phyloP scores from a whole-genome alignment of 2,888 invertebrate genomes.

The Drosophila algonquin region DNA sequence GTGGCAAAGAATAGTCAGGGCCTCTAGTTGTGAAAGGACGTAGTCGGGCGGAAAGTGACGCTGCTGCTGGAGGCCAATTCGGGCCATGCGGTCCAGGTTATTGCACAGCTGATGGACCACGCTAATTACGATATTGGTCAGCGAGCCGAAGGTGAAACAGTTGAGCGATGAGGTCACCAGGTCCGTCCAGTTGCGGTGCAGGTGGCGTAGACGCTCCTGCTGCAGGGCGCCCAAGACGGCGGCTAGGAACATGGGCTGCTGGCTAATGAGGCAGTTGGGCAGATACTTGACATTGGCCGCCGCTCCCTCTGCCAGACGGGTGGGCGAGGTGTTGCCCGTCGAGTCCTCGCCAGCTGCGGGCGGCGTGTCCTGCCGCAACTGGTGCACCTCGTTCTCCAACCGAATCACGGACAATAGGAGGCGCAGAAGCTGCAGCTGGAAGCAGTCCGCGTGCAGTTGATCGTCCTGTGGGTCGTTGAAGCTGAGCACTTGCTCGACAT shows the following conservation, averaged over 20 bases:
- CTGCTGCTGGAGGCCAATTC: slow-evolving; percentile 77
- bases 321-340: slow-evolving; percentile 81
- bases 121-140: slow-evolving; percentile 90
- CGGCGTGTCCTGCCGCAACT: slow-evolving; percentile 84
- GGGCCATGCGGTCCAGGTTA: slow-evolving; percentile 89
- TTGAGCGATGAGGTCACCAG: slow-evolving; percentile 92
- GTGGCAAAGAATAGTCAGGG: slow-evolving; percentile 91
- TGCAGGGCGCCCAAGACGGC: slow-evolving; percentile 91
- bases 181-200: slow-evolving; percentile 93
- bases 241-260: slow-evolving; percentile 93
- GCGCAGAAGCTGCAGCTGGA: slow-evolving; percentile 88
- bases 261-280: slow-evolving; percentile 88
- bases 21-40: slow-evolving; percentile 90
- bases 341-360: slow-evolving; percentile 60
- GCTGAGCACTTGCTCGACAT: slow-evolving; percentile 90
- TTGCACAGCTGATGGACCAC: slow-evolving; percentile 89
- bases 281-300: slow-evolving; percentile 86
- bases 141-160: slow-evolving; percentile 89
- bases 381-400: slow-evolving; percentile 89
- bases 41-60: slow-evolving; percentile 88
- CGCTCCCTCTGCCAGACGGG: slow-evolving; percentile 72
- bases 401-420: slow-evolving; percentile 89
- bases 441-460: slow-evolving; percentile 88
- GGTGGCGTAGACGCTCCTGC: slow-evolving; percentile 88
- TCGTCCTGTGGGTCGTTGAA: slow-evolving; percentile 89